Base-by-base conservation (phyloP, 2,888 invertebrate genomes). In the Kryphioiulus occultus region DNA sequence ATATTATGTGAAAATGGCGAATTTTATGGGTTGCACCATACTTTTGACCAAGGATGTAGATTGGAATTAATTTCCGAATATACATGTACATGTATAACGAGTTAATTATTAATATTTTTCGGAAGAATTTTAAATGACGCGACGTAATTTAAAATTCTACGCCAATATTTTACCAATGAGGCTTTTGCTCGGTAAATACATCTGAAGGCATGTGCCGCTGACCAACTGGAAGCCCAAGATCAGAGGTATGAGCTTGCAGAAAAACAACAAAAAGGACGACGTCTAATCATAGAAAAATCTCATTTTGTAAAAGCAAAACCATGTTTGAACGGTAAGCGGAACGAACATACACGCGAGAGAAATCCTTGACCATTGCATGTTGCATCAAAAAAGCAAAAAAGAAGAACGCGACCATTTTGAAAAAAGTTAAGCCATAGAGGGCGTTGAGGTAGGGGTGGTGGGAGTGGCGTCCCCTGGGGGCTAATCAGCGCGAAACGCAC, bases 291-390 rank as follows among this genome's bases (percentile, higher is more conserved):
- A 22, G 59, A 59, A 47, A 47, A 59, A 59, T 59, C 59, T 59
- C 59, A 59, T 59, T 59, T 59, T 59, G 22, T 59, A 59, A 59
- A 59, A 59, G 59, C 59, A 59, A 59, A 59, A 59, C 59, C 59
- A 59, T 59, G 59, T 59, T 59, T 22, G 59, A 22, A 59, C 59
- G n/a, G 53, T 5, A 53, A 53, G 53, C 53, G 53, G 19, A 53
- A n/a, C 53, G n/a, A 19, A 19, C 53, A 53, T 22, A 22, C 59
- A 59, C 59, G 59, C 59, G 22, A 59, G 3, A 22, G 59, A 22
- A n/a, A 59, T 10, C 59, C 4, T 10, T 59, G 59, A 59, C 59
- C 59, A 59, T 59, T 59, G 59, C 59, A 59, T 53, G 22, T 22
- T 22, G 59, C 10, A 9, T 22, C 5, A 59, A 59, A 59, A 59